phyloP scores from a whole-genome alignment of 1,140 invertebrate species.

The Campoletis sonorensis region DNA sequence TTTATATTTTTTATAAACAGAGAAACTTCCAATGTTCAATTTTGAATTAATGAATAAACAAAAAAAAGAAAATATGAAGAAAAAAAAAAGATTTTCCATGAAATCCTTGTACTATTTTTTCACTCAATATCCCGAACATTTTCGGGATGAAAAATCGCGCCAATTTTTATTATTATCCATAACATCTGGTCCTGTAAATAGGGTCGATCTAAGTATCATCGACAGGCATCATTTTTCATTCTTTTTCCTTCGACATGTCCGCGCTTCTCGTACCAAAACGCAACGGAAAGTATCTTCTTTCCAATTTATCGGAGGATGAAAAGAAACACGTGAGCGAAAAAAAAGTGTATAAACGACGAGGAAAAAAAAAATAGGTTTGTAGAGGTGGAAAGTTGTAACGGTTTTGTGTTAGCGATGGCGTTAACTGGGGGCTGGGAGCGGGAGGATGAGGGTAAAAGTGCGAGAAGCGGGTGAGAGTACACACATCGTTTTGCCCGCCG shows the following conservation, averaged over 20 bases:
- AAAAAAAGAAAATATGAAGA: background rate
- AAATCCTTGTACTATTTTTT: too few species aligned
- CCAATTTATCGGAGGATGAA: constrained; percentile 34
- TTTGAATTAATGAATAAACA: background rate
- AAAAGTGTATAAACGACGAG: background rate
- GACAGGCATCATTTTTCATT: constrained; percentile 11
- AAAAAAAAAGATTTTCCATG: too few species aligned
- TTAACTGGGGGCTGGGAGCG: background rate
- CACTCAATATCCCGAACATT: too few species aligned
- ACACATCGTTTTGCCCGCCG: background rate
- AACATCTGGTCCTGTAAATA: background rate
- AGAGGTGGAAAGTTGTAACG: constrained; percentile 31
- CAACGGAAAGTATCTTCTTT: background rate
- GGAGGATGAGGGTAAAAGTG: background rate
- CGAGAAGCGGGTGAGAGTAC: background rate
- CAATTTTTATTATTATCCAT: constrained; percentile 8
- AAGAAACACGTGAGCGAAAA: background rate
- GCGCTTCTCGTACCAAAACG: background rate
- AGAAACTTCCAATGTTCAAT: too few species aligned
- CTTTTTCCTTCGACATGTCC: background rate
- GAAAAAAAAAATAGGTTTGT: background rate
- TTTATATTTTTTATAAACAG: too few species aligned
- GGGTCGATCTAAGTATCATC: constrained; percentile 5
- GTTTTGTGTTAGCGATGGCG: background rate
- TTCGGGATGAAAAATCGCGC: too few species aligned